Evolutionary conservation across 2,113 vertebrate species (phyloP), one percentile per base, ranked within the genome.

Genomic region (Cynopterus brachyotis): DNA sequence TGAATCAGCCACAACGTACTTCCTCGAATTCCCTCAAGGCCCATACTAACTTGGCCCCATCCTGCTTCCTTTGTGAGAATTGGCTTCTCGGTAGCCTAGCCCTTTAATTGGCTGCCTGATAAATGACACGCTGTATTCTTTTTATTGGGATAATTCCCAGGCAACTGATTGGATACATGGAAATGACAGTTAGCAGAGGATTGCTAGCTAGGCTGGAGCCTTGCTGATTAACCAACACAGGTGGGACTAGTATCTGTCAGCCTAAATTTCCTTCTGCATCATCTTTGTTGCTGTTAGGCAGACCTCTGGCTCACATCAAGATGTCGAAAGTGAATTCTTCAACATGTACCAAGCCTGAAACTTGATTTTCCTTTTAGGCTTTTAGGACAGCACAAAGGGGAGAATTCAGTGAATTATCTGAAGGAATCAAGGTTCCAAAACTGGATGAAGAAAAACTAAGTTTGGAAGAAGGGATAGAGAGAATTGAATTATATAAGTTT

Each of bases 141-240:
- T 97, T 98, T 95, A 96, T 96, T 92, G 96, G 96, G 95, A 97
- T 97, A 97, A 96, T 98, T 98, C 97, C 97, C 97, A 98, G 96
- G 94, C 96, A 95, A 42, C 79, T 92, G 96, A 98, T 97, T 97
- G 97, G 97, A 45, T 92, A 22, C 79, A 72, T 42, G 80, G 95
- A 79, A 96, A 93, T 92, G 95, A 94, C 96, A 97, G 95, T 83
- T 92, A 96, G 40, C 47, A 72, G 69, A 95, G 95, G 91, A 92
- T 97, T 96, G 95, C 96, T 87, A 95, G 95, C 90, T 9, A 57
- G 85, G 59, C 79, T 73, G 53, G 73, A 69, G 85, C 70, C 89
- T 90, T 45, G 62, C 86, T 96, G 96, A 98, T 95, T 97, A 97
- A 95, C 83, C 75, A 69, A 12, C 92, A 45, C 96, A 97, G 97